Base-by-base conservation (phyloP, 1,140 invertebrate genomes). In the Tribolium madens region DNA sequence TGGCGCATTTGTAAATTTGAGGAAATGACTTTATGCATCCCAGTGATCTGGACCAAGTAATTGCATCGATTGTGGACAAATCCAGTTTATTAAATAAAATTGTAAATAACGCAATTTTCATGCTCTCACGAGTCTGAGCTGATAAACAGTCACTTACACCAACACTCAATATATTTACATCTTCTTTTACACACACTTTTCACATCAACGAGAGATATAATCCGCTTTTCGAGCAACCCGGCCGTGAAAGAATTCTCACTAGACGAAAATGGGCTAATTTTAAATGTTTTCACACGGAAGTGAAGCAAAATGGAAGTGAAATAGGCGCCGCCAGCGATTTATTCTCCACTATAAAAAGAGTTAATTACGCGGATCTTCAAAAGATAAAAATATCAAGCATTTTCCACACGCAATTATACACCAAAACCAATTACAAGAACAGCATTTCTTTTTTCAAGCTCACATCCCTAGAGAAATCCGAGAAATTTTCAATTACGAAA, bases 1-100 rank as follows among this genome's bases (percentile, higher is more conserved):
- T 26, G 26, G 70, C 70, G 50, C 70, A 48, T 46, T 72, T 72
- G 47, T 72, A 72, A 72, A 48, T 53, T 72, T 72, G 46, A 50
- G 70, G 70, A 72, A 72, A 64, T 64, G 26, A 26, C 57, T 64
- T 64, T 64, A 64, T 64, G 57, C 57, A 64, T n/a, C 14, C n/a
- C 57, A 64, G 57, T 64, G 3, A 60, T 60, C 17, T 31, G 53
- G 53, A 60, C 57, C 26, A 64, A 64, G 57, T 64, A 33, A 64
- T 64, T 64, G 57, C 57, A 12, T 64, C 26, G 57, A 31, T 12
- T 64, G 7, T 13, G 21, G 52, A 57, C 14, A 26, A n/a, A n/a
- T n/a, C 21, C 6, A 4, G 21, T 26, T 26, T 4, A 4, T 26
- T 26, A 26, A 26, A 26, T 26, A 26, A 26, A 26, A 26, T 26